Evolutionary conservation across 1,140 invertebrate species (phyloP), one percentile per base, ranked within the genome.

Genomic region (Lepidotrigona ventralis): DNA sequence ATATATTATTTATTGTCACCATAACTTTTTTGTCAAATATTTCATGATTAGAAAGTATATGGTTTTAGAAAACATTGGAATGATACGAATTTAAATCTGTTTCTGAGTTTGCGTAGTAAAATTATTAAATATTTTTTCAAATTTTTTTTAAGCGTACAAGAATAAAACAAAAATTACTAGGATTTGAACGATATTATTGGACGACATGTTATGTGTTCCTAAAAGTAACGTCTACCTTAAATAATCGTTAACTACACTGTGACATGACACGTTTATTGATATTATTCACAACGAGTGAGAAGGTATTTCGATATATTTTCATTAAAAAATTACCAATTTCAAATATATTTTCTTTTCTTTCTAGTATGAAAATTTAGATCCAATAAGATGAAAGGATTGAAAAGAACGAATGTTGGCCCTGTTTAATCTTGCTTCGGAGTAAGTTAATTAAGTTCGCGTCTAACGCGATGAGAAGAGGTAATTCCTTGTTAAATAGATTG

Each of bases 321-420:
- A 33, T 29, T 17, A 64, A 14, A 64, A 64, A 15, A 21, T 12
- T 53, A 39, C 64, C 15, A 72, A 11, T 77, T 76, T 56, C 8
- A 51, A 15, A 5, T 46, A 33, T 60, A 26, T 14, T 81, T 75
- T 33, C 46, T 60, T 46, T 46, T 46, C 9, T 46, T 26, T 53
- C 2, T 29, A 21, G 8, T 23, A 53, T 8, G 46, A 70, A 56
- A 68, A 29, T n/a, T 72, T 33, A 33, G 70, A 53, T 2, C 81
- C 81, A 82, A 82, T 77, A 69, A 58, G 46, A 60, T 60, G 15
- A 51, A 82, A 58, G 64, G 19, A 14, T 82, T 82, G 58, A 19
- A 58, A 17, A 77, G 54, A 82, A 82, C 29, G 21, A 76, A 82
- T 70, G 53, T 64, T 68, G n/a, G 53, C 68, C 26, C 12, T 77